phyloP scores from a whole-genome alignment of 2,888 invertebrate species.

The Sminthurides aquaticus region DNA sequence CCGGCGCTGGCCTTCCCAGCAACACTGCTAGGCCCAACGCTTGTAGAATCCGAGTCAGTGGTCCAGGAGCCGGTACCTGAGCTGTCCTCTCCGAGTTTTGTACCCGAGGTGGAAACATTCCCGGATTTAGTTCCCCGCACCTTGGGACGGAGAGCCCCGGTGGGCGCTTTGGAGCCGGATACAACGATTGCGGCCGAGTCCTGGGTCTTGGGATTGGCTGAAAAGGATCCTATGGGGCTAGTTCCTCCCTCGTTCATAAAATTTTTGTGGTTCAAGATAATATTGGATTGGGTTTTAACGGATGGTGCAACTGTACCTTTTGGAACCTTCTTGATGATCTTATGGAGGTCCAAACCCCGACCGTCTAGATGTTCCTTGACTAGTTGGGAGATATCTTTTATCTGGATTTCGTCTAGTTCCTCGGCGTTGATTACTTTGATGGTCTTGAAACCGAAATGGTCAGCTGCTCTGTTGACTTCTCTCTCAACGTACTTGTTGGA shows the following conservation, averaged over 20 bases:
- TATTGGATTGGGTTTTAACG: not conserved
- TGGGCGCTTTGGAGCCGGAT: too few relatives aligned
- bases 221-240: not conserved
- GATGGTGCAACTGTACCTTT: not conserved
- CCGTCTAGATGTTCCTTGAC: conserved; percentile 17
- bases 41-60: too few relatives aligned
- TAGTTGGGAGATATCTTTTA: conserved; percentile 9
- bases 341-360: conserved; percentile 9
- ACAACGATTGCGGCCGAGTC: not conserved
- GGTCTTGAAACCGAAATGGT: conserved; percentile 18
- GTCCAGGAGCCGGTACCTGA: not conserved
- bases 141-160: too few relatives aligned
- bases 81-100: too few relatives aligned
- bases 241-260: not conserved
- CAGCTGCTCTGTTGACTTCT: conserved; percentile 7
- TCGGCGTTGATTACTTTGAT: conserved; percentile 17
- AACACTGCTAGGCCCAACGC: too few relatives aligned
- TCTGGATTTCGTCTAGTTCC: conserved; percentile 14
- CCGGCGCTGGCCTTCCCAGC: too few relatives aligned
- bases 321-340: conserved; percentile 8
- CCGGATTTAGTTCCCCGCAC: too few relatives aligned
- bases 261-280: conserved; percentile 11
- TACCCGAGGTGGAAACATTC: too few relatives aligned
- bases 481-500: not conserved
- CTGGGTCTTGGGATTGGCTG: not conserved